phyloP scores from a whole-genome alignment of 2,888 invertebrate species.

The Leptinotarsa juncta region DNA sequence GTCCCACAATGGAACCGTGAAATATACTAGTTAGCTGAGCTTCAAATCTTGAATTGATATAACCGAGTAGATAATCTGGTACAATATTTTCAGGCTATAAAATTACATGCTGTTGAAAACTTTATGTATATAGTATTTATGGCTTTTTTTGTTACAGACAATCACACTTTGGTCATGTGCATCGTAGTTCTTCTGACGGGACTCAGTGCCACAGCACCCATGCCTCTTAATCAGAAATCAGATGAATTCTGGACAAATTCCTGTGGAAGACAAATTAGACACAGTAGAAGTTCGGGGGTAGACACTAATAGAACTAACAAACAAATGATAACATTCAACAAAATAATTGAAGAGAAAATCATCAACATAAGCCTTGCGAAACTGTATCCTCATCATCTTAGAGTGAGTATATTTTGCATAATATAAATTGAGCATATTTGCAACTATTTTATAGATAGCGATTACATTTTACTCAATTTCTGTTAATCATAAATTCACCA shows the following conservation, averaged over 20 bases:
- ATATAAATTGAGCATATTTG: no score
- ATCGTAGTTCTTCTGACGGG: slow-evolving; percentile 40
- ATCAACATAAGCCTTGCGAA: background rate
- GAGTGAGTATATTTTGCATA: background rate
- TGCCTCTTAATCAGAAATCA: slow-evolving; percentile 35
- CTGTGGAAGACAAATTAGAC: slow-evolving; percentile 49
- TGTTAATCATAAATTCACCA: no score
- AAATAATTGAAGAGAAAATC: background rate
- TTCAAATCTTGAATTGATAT: no score
- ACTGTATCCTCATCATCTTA: background rate
- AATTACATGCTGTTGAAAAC: no score
- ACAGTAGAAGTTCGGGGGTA: slow-evolving; percentile 48
- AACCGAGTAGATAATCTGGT: no score
- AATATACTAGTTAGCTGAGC: no score
- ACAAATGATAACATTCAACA: background rate
- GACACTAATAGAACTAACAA: background rate
- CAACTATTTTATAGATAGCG: no score
- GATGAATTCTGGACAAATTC: slow-evolving; percentile 51
- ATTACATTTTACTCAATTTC: no score
- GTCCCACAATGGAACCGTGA: no score
- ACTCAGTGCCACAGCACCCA: slow-evolving; percentile 41
- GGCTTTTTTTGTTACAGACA: slow-evolving; percentile 42
- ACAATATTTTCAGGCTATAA: no score
- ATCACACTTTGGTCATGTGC: slow-evolving; percentile 40
- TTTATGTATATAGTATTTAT: background rate